Base-by-base conservation (phyloP, 2,888 invertebrate species). In the Andrena trimmerana region DNA sequence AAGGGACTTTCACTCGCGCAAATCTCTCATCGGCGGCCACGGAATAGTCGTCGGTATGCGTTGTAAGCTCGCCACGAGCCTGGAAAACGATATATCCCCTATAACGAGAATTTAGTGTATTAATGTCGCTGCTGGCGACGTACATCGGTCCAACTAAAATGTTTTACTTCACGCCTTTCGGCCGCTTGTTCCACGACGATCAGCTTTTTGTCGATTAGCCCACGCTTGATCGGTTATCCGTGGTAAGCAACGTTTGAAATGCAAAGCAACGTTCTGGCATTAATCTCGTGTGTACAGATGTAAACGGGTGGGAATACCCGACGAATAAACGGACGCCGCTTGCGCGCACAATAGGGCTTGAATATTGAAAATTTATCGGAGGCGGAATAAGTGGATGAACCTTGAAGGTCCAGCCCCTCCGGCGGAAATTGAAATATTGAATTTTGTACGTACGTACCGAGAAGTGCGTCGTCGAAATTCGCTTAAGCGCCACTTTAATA, bases 301-400 rank as follows among this genome's bases (percentile, higher is more conserved):
- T 80, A 78, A 76, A 76, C 57, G 71, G 81, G 73, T 42, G 81
- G 66, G 77, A 65, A 72, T 72, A 54, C 60, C 68, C 27, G 63
- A 16, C 65, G 59, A 36, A 69, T 62, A 36, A 67, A 57, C 62
- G 62, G 48, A 27, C 52, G 29, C 68, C 33, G 65, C 33, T 72
- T n/a, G 42, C 57, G 57, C 42, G 52, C 65, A 73, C 76, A 83
- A 77, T 66, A 48, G 83, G 69, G 72, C 66, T 71, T 83, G 83
- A 73, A 82, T 83, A 83, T 83, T 82, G 83, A 82, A 83, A 77
- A 83, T 83, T 82, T 77, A 73, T 83, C 82, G 82, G 36, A 36
- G 57, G 33, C 65, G 33, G 77, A 82, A 82, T 77, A 77, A 83
- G 81, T 81, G 83, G 69, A 82, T 73, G 82, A 77, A 69, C 71